A percentile compares a stretch with the other conserved stretches of the same genome.
These are phyloP conservation scores for Lymantria dispar DNA, from an alignment of 2,888 invertebrate genomes.

Conservation along the genomic window DNA sequence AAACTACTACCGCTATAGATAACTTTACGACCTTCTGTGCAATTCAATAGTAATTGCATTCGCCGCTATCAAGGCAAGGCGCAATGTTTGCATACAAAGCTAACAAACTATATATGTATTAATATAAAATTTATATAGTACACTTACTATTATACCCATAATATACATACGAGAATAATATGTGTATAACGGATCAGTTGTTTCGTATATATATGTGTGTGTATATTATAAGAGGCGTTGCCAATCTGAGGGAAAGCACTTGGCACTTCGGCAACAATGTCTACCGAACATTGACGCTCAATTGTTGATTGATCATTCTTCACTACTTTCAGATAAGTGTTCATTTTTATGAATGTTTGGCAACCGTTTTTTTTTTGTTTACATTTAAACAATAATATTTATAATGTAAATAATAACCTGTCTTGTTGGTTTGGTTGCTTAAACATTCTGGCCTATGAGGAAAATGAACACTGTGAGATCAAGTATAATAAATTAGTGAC, in stretches of 20 bases:
- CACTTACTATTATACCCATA: background rate
- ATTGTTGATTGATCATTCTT: conserved; percentile 52
- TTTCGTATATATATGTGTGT: background rate
- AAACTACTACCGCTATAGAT: conserved; percentile 16
- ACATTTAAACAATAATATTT: too few relatives aligned
- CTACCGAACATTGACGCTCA: conserved; percentile 47
- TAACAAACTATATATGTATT: background rate
- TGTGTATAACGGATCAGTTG: background rate
- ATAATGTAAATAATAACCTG: too few relatives aligned
- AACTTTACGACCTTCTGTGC: conserved; percentile 24
- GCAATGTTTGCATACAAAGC: conserved; percentile 18
- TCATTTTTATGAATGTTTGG: conserved; percentile 37
- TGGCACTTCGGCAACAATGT: conserved; percentile 43
- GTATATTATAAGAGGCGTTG: conserved; percentile 24
- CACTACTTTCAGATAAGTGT: conserved; percentile 44
- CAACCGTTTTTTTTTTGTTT: conserved; percentile 14
- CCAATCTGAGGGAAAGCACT: conserved; percentile 48
- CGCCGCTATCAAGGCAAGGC: conserved; percentile 15
- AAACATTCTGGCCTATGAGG: too few relatives aligned
- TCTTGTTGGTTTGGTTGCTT: too few relatives aligned
- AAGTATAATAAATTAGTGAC: too few relatives aligned
- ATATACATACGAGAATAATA: background rate
- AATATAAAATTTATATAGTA: background rate
- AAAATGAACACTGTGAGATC: too few relatives aligned
- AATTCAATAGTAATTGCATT: conserved; percentile 23